Base-by-base conservation (phyloP, 2,113 vertebrate species). In the Donacobius atricapilla region DNA sequence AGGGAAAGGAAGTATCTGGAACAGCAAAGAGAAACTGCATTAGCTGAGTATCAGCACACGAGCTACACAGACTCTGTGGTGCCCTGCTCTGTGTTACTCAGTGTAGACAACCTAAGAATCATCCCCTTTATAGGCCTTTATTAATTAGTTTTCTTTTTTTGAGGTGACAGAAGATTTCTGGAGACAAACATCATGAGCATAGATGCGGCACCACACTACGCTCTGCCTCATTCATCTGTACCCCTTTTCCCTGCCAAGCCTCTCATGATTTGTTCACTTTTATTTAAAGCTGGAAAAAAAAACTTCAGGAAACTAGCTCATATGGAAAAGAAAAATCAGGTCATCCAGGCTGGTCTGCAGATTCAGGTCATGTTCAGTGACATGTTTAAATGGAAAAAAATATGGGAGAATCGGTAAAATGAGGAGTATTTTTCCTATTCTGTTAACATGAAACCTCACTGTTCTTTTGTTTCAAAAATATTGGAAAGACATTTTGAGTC, bases 331-430 rank as follows among this genome's bases (percentile, higher is more conserved):
- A 80, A 91, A 83, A 89, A 91, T 92, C 71, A 90, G 80, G 77
- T 91, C 90, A 89, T 13, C 87, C 69, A 71, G 69, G 37, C 3
- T 51, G 60, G 39, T 71, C 65, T 95, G 72, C 57, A 91, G 86
- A 94, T 91, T 94, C 80, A 92, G 71, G 83, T 87, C 83, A 90
- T 77, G 69, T 42, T 83, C 63, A 92, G 50, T 47, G 75, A 90
- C 1, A 25, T 91, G 44, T 81, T 93, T 68, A 87, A 94, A 92
- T 71, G 72, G 80, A 91, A 96, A 95, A 94, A 96, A 89, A 60
- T 54, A 69, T 4, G 37, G 35, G 45, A 66, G 51, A 93, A 68
- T 37, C 17, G 51, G 80, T 89, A 82, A 92, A 94, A 89, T 28
- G 30, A 77, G 21, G 30, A 89, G 23, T 48, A 54, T 82, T 94